phyloP scores from a whole-genome alignment of 1,140 invertebrate species.

The Phthorimaea operculella region DNA sequence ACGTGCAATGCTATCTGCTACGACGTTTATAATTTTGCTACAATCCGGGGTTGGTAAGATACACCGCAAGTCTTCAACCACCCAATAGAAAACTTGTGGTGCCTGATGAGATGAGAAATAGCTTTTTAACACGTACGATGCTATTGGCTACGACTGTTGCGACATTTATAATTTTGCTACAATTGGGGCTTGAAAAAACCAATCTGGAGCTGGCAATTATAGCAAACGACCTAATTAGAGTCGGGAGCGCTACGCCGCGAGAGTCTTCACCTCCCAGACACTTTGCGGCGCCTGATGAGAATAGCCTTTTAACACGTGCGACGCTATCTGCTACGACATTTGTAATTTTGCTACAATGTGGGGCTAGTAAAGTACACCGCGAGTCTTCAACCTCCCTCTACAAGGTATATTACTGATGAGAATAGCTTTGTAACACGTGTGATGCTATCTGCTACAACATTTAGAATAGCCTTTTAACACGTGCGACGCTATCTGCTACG shows the following conservation, averaged over 20 bases:
- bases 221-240: constrained; percentile 53
- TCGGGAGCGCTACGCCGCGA: constrained; percentile 17
- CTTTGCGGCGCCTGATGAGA: constrained; percentile 15
- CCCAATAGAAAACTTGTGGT: no score
- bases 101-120: no score
- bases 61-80: constrained; percentile 22
- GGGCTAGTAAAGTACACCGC: constrained; percentile 33
- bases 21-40: no score
- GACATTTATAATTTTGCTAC: no score
- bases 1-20: no score
- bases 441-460: no score
- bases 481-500: no score
- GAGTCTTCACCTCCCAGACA: constrained; percentile 18
- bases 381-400: constrained; percentile 18
- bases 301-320: not conserved
- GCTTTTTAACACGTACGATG: no score
- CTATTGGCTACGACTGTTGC: no score
- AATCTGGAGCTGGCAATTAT: constrained; percentile 56
- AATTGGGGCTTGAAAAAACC: constrained; percentile 59
- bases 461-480: no score
- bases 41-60: no score
- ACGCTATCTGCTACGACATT: no score
- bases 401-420: constrained; percentile 14
- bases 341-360: constrained; percentile 43
- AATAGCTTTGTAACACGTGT: not conserved